Conservation (phyloP, 2,797 vertebrate genomes). For the Sciurus vulgaris region DNA sequence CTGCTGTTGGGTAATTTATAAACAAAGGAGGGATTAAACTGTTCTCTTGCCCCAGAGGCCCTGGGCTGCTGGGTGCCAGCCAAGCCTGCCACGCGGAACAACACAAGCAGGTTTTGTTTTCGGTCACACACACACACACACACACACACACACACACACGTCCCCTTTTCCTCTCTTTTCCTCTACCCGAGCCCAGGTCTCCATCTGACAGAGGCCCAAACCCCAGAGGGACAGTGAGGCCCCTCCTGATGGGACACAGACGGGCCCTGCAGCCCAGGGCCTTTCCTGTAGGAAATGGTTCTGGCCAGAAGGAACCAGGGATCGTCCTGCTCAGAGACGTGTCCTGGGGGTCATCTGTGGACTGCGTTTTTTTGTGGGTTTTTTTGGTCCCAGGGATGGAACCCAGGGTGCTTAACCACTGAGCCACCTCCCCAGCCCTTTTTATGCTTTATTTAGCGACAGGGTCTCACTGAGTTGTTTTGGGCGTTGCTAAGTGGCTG, state of each 20-base stretch:
- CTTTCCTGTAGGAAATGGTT: too few species aligned
- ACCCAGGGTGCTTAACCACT: too few species aligned
- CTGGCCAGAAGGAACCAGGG: too few species aligned
- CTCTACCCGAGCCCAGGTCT: not conserved
- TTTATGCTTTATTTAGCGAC: too few species aligned
- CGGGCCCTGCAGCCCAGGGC: not conserved
- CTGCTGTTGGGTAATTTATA: not conserved
- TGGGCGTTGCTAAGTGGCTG: too few species aligned
- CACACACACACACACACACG: not conserved
- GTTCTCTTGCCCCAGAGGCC: not conserved
- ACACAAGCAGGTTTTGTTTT: not conserved
- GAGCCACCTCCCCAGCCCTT: too few species aligned
- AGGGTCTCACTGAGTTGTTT: too few species aligned
- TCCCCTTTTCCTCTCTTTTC: not conserved
- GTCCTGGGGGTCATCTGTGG: too few species aligned
- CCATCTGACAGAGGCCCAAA: not conserved
- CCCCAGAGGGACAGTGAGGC: not conserved
- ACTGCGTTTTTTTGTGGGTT: too few species aligned
- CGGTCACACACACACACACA: not conserved
- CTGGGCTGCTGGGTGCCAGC: not conserved
- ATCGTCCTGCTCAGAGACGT: too few species aligned
- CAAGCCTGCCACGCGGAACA: not conserved
- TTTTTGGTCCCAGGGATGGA: too few species aligned
- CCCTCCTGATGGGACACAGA: not conserved
- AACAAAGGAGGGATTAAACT: constrained; percentile 35